Percentiles rank a stretch among this genome's conserved stretches.
Evolutionary conservation across 2,113 vertebrate species (phyloP).

Genomic region (Pterophyllum scalare): DNA sequence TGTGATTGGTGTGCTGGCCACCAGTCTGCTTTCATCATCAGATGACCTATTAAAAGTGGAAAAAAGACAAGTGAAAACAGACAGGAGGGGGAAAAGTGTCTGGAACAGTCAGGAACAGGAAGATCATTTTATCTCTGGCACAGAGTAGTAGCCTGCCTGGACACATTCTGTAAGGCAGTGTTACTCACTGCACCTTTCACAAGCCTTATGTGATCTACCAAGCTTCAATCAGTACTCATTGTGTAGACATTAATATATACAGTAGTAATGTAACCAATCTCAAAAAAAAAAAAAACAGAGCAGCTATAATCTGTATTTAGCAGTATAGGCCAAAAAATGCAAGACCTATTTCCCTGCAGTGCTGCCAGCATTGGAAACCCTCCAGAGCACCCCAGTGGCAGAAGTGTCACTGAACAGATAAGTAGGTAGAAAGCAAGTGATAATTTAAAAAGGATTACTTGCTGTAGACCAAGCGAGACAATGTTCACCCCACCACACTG

Average conservation of each 20-base stretch:
- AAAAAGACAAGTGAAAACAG: constrained; percentile 41
- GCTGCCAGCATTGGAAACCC: neutral
- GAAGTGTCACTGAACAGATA: neutral
- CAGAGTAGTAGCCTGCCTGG: constrained; percentile 20
- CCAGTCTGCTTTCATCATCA: constrained; percentile 29
- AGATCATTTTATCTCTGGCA: constrained; percentile 23
- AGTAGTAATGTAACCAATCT: neutral
- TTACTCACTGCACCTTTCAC: neutral
- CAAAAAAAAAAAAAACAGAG: neutral
- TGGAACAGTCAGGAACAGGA: constrained; percentile 13
- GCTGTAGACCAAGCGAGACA: neutral
- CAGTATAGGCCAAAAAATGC: neutral
- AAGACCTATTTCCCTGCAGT: neutral
- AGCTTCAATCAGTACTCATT: neutral
- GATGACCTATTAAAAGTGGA: constrained; percentile 50
- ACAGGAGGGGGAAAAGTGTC: constrained; percentile 11
- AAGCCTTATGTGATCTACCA: constrained; percentile 32
- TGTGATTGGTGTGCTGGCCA: constrained; percentile 33
- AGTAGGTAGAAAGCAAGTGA: neutral
- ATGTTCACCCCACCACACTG: neutral
- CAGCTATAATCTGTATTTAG: neutral
- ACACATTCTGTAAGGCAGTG: constrained; percentile 22
- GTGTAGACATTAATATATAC: neutral
- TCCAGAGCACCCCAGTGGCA: neutral
- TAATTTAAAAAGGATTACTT: neutral